phyloP scores from a whole-genome alignment of 2,797 vertebrate genomes.

The Rallus crepitans region DNA sequence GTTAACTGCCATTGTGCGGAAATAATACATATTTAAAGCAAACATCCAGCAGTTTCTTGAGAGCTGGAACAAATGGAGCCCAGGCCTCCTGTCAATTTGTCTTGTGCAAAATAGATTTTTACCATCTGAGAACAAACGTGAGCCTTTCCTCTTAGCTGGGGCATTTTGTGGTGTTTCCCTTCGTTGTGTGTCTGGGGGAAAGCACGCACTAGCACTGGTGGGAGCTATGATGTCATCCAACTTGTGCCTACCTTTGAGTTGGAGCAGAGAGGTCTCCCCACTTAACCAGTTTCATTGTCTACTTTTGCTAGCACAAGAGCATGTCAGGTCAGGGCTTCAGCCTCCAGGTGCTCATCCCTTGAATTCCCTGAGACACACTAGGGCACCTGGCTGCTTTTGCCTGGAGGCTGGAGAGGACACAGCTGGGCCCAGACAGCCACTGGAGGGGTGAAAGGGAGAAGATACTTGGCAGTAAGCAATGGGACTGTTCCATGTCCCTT shows the following conservation, averaged over 20 bases:
- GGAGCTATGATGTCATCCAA: neutral
- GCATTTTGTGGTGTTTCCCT: neutral
- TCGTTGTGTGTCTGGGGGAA: rapidly evolving
- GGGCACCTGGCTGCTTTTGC: neutral
- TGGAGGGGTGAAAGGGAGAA: neutral
- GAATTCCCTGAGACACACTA: neutral
- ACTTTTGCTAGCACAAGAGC: neutral
- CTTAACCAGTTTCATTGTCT: neutral
- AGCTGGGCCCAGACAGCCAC: neutral
- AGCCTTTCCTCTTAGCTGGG: neutral
- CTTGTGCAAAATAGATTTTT: slow-evolving; percentile 28
- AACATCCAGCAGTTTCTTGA: slow-evolving; percentile 9
- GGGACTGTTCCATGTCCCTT: neutral
- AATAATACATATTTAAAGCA: slow-evolving; percentile 40
- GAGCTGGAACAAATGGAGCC: neutral
- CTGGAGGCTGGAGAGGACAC: neutral
- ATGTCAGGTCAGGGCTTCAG: rapidly evolving
- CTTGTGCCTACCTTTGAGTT: neutral
- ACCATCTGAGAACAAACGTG: neutral
- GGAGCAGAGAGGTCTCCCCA: neutral
- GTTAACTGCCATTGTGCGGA: neutral
- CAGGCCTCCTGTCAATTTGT: slow-evolving; percentile 20
- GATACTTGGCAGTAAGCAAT: rapidly evolving
- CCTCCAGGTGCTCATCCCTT: neutral
- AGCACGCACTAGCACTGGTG: neutral